Base-by-base conservation (phyloP, 35 echinoderm and acorn worm species). In the Hemicentrotus pulcherrimus region DNA sequence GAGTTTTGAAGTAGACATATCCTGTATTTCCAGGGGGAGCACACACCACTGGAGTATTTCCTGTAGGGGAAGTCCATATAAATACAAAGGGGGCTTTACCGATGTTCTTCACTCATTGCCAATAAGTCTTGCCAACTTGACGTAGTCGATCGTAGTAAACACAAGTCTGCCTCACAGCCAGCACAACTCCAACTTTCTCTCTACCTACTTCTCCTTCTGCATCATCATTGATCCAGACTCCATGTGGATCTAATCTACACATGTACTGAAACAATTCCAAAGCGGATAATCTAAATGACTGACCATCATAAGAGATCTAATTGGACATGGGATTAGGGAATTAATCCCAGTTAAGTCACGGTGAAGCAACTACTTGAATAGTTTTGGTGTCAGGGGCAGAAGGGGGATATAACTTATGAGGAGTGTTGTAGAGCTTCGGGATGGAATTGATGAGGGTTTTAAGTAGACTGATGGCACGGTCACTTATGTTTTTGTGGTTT, bases 1-100 rank as follows among this genome's bases (percentile, higher is more conserved):
- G 65, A 78, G 65, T 22, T 59, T 59, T 78, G 65, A 78, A 78
- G 65, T 78, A 78, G 65, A 78, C 88, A 90, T 90, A 90, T 93
- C 91, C 91, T 93, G 30, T 93, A 93, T 93, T 93, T 93, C 91
- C 91, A 93, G 91, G 91, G 91, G 91, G 91, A 93, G 91, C 46
- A 93, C 32, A 93, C 32, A 93, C 91, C 91, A 93, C 46, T 93
- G 91, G 91, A 93, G 91, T 93, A 93, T 93, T 93, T 93, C 91
- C 91, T 93, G 91, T 58, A 31, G 91, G 91, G 91, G 91, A 93
- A 93, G 91, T 93, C 46, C 46, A 58, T 93, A 93, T 93, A 93
- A 93, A 93, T 93, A 93, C 91, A 48, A 58, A 58, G 45, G 91
- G 48, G 48, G 91, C 91, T 58, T 48, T n/a, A 93, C 45, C 30